Evolutionary conservation across 2,113 vertebrate genomes (phyloP).

Genomic region (Bos javanicus): DNA sequence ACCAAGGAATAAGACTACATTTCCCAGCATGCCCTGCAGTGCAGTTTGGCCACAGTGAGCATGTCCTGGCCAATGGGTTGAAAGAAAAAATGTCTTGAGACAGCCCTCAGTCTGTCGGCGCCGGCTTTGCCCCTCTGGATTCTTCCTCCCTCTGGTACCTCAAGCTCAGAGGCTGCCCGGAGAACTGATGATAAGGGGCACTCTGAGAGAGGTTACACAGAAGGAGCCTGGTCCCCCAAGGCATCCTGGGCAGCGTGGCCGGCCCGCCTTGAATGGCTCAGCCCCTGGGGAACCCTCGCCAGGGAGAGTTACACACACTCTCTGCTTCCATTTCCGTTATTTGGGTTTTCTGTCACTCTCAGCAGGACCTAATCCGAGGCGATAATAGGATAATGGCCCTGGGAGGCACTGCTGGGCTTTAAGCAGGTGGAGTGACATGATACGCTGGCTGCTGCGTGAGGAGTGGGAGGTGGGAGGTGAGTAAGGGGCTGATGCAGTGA

Average conservation of each 20-base stretch:
- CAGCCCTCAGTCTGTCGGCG: neutral
- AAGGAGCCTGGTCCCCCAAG: neutral
- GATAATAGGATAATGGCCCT: neutral
- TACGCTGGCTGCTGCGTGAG: neutral
- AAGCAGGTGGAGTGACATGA: neutral
- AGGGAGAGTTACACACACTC: neutral
- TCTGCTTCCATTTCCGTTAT: neutral
- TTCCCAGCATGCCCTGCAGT: neutral
- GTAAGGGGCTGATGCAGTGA: rapidly evolving
- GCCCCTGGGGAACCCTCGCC: rapidly evolving
- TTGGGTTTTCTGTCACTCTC: neutral
- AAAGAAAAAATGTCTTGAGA: rapidly evolving
- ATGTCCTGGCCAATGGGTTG: neutral
- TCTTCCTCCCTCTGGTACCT: too few species aligned
- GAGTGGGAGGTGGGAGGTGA: too few species aligned
- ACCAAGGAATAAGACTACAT: neutral
- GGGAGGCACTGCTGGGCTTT: neutral
- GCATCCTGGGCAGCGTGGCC: neutral
- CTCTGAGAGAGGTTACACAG: neutral
- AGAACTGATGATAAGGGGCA: too few species aligned
- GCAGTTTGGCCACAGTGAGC: neutral
- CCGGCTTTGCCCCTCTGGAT: rapidly evolving
- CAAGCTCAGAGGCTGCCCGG: rapidly evolving
- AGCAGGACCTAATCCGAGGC: neutral
- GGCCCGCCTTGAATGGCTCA: neutral